Base-by-base conservation (phyloP, 2,797 vertebrate species). In the Garrulus glandarius region DNA sequence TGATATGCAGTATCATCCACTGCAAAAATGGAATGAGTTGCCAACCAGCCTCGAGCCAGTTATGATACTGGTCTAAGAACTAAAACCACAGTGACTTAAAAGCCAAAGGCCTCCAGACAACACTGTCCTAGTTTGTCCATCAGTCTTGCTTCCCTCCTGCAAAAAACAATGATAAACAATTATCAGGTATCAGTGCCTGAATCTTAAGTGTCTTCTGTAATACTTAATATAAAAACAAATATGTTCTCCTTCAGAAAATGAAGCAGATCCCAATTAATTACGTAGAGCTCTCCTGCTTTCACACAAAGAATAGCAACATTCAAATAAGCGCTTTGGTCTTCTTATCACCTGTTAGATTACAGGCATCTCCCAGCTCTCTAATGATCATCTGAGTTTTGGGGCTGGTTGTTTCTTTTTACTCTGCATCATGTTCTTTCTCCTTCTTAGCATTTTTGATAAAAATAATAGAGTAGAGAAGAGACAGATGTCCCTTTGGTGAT, bases 251-350 rank as follows among this genome's bases (percentile, higher is more conserved):
- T 93, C 89, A 96, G 94, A 97, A 96, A 97, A 97, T 83, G 89
- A 96, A 96, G 96, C 92, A 94, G 95, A 95, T 92, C 81, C 79
- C 94, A 95, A 93, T 96, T 96, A 96, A 96, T 96, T 96, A 95
- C 92, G 83, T 91, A 93, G 84, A 91, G 80, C 91, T 91, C 81
- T 94, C 76, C 77, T 76, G 55, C 84, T 93, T 91, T 85, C 93
- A 84, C 21, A 0, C 41, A 76, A 84, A 93, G 95, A 91, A 86
- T 79, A 91, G 78, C 72, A 95, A 95, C 88, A 61, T 75, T 94
- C 82, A 89, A 91, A 92, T 46, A 88, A 95, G 55, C 0, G 13
- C 89, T 94, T 96, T 95, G 37, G 75, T 86, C 37, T 94, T 89
- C 13, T 32, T 82, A 82, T 95, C 84, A 79, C 91, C 86, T 91